A percentile compares a stretch with the other conserved stretches of the same genome.
These are phyloP conservation scores for Drosophila littoralis DNA, from an alignment of 1,140 invertebrate genomes.

Conservation along the genomic window DNA sequence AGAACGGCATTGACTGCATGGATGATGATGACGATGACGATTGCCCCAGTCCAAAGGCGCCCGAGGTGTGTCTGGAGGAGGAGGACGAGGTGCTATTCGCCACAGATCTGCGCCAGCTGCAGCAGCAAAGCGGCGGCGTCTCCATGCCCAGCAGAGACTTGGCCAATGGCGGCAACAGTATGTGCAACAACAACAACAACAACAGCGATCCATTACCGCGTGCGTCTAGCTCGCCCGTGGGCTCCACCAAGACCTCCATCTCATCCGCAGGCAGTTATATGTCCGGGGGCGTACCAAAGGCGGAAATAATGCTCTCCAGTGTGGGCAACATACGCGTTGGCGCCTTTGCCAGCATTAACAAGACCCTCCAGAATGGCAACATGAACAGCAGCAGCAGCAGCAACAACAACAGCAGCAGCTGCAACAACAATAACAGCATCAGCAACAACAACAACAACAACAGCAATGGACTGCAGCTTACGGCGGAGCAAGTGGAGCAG, in stretches of 20 bases:
- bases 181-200: slow-evolving; percentile 1
- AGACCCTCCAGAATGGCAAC: slow-evolving; percentile 64
- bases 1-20: slow-evolving; percentile 71
- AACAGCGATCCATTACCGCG: slow-evolving; percentile 42
- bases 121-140: slow-evolving; percentile 32
- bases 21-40: slow-evolving; percentile 81
- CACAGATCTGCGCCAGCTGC: slow-evolving; percentile 67
- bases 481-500: slow-evolving; percentile 70
- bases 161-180: slow-evolving; percentile 26
- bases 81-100: slow-evolving; percentile 76
- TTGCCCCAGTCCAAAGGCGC: slow-evolving; percentile 75
- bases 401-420: slow-evolving; percentile 3
- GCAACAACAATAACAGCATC: slow-evolving; percentile 7
- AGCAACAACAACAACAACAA: slow-evolving; percentile 16
- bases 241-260: slow-evolving; percentile 67
- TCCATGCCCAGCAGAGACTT: slow-evolving; percentile 4
- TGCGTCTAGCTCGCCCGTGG: slow-evolving; percentile 63
- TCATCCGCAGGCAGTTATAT: slow-evolving; percentile 67
- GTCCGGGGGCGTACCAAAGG: slow-evolving; percentile 43
- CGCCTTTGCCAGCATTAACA: slow-evolving; percentile 72
- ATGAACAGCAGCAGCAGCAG: slow-evolving; percentile 8
- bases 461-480: slow-evolving; percentile 44
- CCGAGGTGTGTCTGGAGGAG: slow-evolving; percentile 80
- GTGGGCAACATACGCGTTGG: slow-evolving; percentile 77
- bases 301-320: slow-evolving; percentile 67